Evolutionary conservation across 2,797 vertebrate species (phyloP).

Genomic region (Silurus lanzhouensis): DNA sequence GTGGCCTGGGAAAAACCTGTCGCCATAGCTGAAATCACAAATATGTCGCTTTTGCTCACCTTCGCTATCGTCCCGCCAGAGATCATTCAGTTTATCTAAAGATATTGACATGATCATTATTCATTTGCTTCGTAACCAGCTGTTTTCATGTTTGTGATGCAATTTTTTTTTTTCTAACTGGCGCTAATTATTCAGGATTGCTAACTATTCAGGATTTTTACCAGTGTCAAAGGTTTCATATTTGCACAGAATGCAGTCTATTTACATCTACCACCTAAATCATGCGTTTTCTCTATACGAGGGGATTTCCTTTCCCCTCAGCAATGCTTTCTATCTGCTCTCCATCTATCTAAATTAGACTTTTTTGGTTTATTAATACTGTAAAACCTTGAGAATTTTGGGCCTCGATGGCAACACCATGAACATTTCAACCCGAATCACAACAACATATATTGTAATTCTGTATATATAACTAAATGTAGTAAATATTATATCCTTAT

Average conservation of each 20-base stretch:
- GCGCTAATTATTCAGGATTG: too few species aligned
- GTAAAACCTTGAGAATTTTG: background rate
- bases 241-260: too few species aligned
- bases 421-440: background rate
- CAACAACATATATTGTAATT: too few species aligned
- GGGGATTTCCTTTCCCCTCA: too few species aligned
- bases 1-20: conserved; percentile 15
- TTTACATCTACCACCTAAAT: too few species aligned
- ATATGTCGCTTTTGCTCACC: background rate
- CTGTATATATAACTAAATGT: background rate
- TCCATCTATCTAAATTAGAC: background rate
- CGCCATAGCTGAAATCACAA: background rate
- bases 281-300: too few species aligned
- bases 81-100: background rate
- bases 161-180: background rate
- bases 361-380: background rate
- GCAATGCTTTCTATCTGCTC: too few species aligned
- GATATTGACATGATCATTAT: background rate
- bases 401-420: background rate
- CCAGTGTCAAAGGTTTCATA: too few species aligned
- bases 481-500: background rate
- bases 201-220: too few species aligned
- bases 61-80: background rate
- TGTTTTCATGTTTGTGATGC: background rate
- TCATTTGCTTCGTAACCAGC: background rate